Conservation (phyloP, 2,113 vertebrate genomes). For the Setophaga kirtlandii region DNA sequence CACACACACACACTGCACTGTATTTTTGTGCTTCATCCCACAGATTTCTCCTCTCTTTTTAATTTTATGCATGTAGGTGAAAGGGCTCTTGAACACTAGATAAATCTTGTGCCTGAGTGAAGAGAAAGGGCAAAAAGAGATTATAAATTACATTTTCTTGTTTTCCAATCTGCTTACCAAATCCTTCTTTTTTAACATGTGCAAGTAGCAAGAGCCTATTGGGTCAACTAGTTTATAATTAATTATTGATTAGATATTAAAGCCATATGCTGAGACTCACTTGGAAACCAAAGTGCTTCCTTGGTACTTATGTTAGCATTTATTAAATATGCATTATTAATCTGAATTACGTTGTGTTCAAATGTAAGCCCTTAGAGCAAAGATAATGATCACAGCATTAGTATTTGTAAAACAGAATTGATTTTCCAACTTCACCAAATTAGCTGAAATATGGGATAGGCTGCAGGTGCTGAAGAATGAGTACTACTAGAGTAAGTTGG, state of each 20-base stretch:
- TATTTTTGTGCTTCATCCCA: not conserved
- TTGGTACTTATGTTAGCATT: constrained; percentile 43
- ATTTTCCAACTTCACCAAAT: constrained; percentile 62
- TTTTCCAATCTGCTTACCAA: constrained; percentile 31
- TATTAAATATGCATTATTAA: constrained; percentile 69
- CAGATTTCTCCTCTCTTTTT: not conserved
- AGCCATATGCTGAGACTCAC: constrained; percentile 21
- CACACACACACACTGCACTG: too few species aligned
- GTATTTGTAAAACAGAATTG: constrained; percentile 57
- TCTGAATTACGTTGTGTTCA: constrained; percentile 61
- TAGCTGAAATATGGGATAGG: constrained; percentile 28
- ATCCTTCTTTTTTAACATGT: constrained; percentile 22
- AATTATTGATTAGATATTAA: constrained; percentile 70
- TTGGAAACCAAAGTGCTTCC: constrained; percentile 50
- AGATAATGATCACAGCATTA: constrained; percentile 49
- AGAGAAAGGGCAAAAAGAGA: constrained; percentile 1
- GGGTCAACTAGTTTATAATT: constrained; percentile 64
- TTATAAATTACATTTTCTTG: not conserved
- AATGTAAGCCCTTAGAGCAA: constrained; percentile 51
- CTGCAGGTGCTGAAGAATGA: constrained; percentile 18
- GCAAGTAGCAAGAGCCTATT: constrained; percentile 27
- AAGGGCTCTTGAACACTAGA: not conserved
- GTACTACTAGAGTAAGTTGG: not conserved
- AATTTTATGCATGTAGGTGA: not conserved
- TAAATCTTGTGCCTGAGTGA: not conserved